Base-by-base conservation (phyloP, 92 coral and sea anemone species). In the Epizoanthus ramosus region DNA sequence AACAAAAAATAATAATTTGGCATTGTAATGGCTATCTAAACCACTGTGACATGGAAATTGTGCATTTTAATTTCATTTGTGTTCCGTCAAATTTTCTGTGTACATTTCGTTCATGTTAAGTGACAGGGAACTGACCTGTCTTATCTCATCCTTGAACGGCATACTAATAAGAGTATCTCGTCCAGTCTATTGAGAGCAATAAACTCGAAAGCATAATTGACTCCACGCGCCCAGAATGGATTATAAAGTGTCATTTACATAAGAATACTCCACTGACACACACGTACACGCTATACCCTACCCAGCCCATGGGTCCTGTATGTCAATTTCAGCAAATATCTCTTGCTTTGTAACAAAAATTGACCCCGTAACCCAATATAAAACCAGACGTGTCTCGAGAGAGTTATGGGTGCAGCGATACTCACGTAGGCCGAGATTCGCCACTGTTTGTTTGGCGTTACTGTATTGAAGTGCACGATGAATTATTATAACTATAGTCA, bases 151-250 rank as follows among this genome's bases (percentile, higher is more conserved):
- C 8, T 19, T 37, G 82, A 59, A 60, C 45, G 39, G 70, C 81
- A 76, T 60, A 19, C 58, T 35, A 60, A 59, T 60, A 68, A 74
- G 35, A 18, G n/a, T n/a, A 59, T 39, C 71, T 43, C 72, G 57
- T 43, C 35, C 39, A 25, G 66, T 31, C 52, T 31, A n/a, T 39
- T 61, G 71, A 77, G 60, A 60, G 56, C 41, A 60, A 60, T 22
- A 22, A 61, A 77, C 39, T 77, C 25, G 37, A 58, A 61, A 61
- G 57, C 28, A 61, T 85, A 85, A 88, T 88, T 85, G 82, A 80
- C 87, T 85, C 84, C 92, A 85, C 92, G 89, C 85, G 92, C 87
- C 92, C 75, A 80, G 79, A 84, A 84, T 70, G 86, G 91, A 82
- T 83, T 79, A 83, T 58, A 31, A 58, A 61, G 45, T 19, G 57